Evolutionary conservation across 2,797 vertebrate genomes (phyloP).

Genomic region (Diplodus puntazzo): DNA sequence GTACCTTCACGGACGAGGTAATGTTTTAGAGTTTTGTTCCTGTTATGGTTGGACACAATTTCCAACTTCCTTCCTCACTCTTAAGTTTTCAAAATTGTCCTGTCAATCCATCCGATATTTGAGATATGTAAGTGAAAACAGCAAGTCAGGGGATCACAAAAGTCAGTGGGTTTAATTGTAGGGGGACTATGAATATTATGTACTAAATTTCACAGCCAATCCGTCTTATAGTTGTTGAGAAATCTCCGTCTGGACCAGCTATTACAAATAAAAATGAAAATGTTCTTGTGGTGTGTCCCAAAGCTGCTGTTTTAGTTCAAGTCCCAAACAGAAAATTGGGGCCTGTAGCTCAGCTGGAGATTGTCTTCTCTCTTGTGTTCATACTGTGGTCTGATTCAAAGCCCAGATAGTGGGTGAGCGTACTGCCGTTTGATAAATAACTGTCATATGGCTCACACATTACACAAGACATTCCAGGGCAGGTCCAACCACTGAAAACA

Average conservation of each 20-base stretch:
- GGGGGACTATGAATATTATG: neutral
- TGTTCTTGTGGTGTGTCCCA: constrained; percentile 24
- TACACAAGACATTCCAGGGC: constrained; percentile 63
- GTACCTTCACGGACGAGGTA: no score
- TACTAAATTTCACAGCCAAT: neutral
- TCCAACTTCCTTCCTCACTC: no score
- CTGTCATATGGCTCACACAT: constrained; percentile 76
- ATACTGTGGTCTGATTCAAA: constrained; percentile 65
- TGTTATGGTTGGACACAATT: no score
- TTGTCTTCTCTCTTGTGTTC: constrained; percentile 35
- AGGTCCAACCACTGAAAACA: constrained; percentile 55
- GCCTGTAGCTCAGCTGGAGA: constrained; percentile 50
- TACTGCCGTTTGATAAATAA: constrained; percentile 65
- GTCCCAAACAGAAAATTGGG: constrained; percentile 31
- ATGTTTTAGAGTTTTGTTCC: no score
- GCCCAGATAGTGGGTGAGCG: constrained; percentile 62
- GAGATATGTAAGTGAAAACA: constrained; percentile 15
- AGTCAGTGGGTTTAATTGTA: neutral
- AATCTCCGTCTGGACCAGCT: constrained; percentile 15
- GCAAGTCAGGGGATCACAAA: neutral
- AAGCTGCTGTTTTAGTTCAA: constrained; percentile 49
- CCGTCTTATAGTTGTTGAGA: constrained; percentile 1
- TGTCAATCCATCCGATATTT: neutral
- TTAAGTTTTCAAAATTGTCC: neutral
- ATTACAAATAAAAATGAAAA: constrained; percentile 4